phyloP scores from a whole-genome alignment of 2,888 invertebrate species.

The Ornithoptera alexandrae region DNA sequence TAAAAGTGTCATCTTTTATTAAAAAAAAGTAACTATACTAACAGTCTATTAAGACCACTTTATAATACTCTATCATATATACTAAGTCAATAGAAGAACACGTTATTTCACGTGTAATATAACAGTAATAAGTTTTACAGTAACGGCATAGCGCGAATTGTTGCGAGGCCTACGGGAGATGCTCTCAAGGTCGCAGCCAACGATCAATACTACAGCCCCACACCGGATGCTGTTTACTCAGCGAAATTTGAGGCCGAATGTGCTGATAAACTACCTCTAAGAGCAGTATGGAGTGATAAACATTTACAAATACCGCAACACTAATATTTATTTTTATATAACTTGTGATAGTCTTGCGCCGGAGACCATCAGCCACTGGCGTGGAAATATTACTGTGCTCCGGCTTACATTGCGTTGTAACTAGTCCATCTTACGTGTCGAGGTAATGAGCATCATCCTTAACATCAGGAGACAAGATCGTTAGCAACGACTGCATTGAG shows the following conservation, averaged over 20 bases:
- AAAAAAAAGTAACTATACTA: no score
- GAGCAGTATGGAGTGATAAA: background rate
- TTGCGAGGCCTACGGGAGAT: conserved; percentile 9
- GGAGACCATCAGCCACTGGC: no score
- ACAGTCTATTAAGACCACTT: no score
- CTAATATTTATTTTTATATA: background rate
- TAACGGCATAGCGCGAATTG: background rate
- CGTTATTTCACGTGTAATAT: background rate
- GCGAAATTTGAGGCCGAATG: conserved; percentile 5
- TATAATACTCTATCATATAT: no score
- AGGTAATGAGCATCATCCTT: no score
- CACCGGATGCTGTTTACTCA: conserved; percentile 14
- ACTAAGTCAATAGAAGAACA: no score
- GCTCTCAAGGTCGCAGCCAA: conserved; percentile 34
- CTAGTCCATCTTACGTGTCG: no score
- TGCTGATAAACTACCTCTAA: background rate
- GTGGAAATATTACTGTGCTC: no score
- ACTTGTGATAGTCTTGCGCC: background rate
- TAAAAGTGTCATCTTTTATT: no score
- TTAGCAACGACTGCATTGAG: no score
- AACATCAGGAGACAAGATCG: no score
- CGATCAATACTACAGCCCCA: conserved; percentile 34
- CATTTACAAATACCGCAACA: background rate
- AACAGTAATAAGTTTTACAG: background rate
- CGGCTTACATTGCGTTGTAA: no score